phyloP scores from a whole-genome alignment of 2,113 vertebrate species.

The Gavialis gangeticus region DNA sequence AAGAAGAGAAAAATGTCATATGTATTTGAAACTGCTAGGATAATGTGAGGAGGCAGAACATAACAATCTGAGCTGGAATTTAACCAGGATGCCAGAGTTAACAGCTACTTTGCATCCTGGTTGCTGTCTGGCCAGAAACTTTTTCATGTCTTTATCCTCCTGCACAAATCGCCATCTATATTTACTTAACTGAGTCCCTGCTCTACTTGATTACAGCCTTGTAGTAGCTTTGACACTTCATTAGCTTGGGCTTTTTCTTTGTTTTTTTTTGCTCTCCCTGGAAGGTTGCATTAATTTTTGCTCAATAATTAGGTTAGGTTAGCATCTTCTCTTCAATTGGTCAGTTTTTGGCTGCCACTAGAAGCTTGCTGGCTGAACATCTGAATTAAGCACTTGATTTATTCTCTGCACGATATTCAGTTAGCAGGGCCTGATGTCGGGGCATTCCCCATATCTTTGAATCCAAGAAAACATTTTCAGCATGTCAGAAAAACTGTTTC shows the following conservation, averaged over 20 bases:
- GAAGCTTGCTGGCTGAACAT: background rate
- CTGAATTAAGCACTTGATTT: background rate
- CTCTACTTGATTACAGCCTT: background rate
- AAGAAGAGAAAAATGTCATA: background rate
- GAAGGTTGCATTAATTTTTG: background rate
- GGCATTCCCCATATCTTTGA: background rate
- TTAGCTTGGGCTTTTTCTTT: background rate
- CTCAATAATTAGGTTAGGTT: background rate
- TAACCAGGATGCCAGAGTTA: background rate
- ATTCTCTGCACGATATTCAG: background rate
- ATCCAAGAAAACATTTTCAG: background rate
- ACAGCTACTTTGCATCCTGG: background rate
- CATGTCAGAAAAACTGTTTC: background rate
- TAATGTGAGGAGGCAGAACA: background rate
- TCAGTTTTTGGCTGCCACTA: background rate
- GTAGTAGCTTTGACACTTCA: background rate
- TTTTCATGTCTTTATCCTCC: background rate
- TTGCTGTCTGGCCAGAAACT: fast-evolving
- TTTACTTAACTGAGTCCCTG: background rate
- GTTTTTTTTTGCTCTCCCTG: background rate
- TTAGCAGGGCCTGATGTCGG: background rate
- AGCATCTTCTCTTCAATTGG: background rate
- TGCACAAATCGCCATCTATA: background rate
- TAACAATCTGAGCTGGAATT: background rate
- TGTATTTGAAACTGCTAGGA: background rate